A percentile compares a stretch with the other conserved stretches of the same genome.
These are phyloP conservation scores for Laothoe populi DNA, from an alignment of 2,888 invertebrate species.

Conservation along the genomic window DNA sequence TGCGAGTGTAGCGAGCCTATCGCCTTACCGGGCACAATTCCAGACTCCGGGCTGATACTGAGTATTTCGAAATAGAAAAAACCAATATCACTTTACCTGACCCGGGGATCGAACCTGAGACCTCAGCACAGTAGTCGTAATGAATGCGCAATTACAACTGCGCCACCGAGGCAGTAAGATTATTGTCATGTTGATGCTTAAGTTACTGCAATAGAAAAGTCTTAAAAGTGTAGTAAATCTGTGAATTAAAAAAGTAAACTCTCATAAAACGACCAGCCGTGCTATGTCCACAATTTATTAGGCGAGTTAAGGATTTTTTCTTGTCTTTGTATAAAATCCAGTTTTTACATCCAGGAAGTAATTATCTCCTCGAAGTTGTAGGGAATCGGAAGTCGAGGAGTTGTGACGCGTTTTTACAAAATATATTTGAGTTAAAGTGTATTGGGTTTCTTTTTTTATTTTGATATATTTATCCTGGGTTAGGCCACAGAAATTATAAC, in stretches of 20 bases:
- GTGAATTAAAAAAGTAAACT: not conserved
- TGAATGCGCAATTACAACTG: no score
- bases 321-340: constrained; percentile 53
- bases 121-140: no score
- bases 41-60: no score
- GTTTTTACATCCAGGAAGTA: constrained; percentile 71
- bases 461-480: not conserved
- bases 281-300: constrained; percentile 33
- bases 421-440: not conserved
- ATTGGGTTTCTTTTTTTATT: not conserved
- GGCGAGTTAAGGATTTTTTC: constrained; percentile 49
- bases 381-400: constrained; percentile 56
- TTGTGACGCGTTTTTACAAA: constrained; percentile 46
- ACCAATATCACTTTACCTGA: no score
- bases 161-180: no score
- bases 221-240: not conserved
- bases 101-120: no score
- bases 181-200: no score
- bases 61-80: no score
- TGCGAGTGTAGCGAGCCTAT: no score
- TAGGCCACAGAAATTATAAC: no score
- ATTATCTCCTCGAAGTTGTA: constrained; percentile 67
- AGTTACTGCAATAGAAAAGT: no score
- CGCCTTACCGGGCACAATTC: no score
- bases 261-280: not conserved